Evolutionary conservation across 2,888 invertebrate species (phyloP).

Genomic region (Philereme transversata): DNA sequence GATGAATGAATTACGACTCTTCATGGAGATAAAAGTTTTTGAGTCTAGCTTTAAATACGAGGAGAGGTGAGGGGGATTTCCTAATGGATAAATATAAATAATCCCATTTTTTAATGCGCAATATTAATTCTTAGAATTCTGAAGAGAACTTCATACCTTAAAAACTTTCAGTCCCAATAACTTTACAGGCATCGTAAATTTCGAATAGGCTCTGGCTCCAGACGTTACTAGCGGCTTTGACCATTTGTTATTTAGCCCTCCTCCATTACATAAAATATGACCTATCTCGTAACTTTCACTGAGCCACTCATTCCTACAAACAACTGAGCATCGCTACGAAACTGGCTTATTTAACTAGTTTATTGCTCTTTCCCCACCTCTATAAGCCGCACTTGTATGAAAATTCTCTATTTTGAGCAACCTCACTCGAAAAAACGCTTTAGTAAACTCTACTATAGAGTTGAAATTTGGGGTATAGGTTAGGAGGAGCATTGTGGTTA

Average conservation of each 20-base stretch:
- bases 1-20: too few relatives aligned
- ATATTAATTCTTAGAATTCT: too few relatives aligned
- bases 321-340: constrained; percentile 34
- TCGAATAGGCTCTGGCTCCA: constrained; percentile 2
- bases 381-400: constrained; percentile 40
- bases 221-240: constrained; percentile 13
- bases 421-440: constrained; percentile 4
- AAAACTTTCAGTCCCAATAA: neutral
- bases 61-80: too few relatives aligned
- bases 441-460: constrained; percentile 18
- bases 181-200: constrained; percentile 11
- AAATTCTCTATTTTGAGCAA: constrained; percentile 34
- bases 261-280: constrained; percentile 27
- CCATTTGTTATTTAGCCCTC: constrained; percentile 21
- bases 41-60: too few relatives aligned
- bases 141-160: neutral
- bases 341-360: constrained; percentile 42
- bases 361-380: constrained; percentile 38
- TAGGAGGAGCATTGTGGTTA: constrained; percentile 36
- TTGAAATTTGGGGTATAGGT: constrained; percentile 23
- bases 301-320: constrained; percentile 30
- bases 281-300: constrained; percentile 30
- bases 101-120: too few relatives aligned
- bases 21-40: too few relatives aligned
- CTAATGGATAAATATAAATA: too few relatives aligned